phyloP scores from a whole-genome alignment of 1,140 invertebrate species.

The Bursaphelenchus mucronatus region DNA sequence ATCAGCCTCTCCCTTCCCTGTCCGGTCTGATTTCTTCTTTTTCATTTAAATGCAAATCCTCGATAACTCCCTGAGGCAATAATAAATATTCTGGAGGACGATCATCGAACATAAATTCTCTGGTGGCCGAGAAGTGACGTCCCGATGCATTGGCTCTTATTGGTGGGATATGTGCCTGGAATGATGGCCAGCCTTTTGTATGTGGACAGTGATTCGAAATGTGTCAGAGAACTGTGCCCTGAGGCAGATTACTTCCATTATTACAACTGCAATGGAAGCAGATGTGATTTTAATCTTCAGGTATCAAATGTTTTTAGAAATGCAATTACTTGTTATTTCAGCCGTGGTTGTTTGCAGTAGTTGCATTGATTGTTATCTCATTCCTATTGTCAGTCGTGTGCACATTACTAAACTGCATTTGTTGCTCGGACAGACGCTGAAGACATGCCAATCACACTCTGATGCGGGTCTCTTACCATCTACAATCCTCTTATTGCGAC shows the following conservation, averaged over 20 bases:
- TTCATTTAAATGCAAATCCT: conserved; percentile 7
- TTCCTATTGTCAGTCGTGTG: conserved; percentile 11
- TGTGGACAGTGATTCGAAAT: conserved; percentile 5
- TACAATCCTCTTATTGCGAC: conserved; percentile 1
- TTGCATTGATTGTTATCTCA: conserved; percentile 3
- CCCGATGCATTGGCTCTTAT: background rate
- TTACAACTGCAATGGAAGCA: conserved; percentile 13
- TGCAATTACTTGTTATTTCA: conserved; percentile 2
- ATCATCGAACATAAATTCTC: background rate
- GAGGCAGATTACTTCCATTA: conserved; percentile 13
- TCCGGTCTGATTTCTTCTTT: background rate
- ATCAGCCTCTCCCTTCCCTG: no score
- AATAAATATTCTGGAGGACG: background rate
- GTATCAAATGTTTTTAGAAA: background rate
- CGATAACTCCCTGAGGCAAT: background rate
- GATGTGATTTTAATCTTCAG: conserved; percentile 18
- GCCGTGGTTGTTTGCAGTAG: conserved; percentile 19
- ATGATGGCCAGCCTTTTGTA: conserved; percentile 3
- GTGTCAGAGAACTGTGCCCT: conserved; percentile 13
- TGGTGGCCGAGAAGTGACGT: background rate
- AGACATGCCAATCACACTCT: conserved; percentile 12
- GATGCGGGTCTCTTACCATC: conserved; percentile 3
- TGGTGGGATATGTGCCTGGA: background rate
- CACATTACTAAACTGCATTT: conserved; percentile 18
- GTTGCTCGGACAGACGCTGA: conserved; percentile 9